Conservation (phyloP, 1,140 invertebrate species). For the Eurytemora carolleeae region DNA sequence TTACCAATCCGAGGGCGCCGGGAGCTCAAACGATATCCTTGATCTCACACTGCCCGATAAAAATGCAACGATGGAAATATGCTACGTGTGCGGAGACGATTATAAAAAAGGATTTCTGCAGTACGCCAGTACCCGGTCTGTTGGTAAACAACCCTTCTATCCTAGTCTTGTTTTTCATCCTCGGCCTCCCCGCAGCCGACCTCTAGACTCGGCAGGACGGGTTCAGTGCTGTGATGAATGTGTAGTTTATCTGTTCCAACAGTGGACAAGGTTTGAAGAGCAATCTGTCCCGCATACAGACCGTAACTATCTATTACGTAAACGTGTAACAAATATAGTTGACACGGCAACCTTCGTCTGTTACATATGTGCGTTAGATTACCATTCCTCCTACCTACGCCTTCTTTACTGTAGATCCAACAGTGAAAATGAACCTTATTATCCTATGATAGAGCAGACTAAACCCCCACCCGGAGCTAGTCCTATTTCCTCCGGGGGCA, state of each 20-base stretch:
- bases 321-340: slow-evolving; percentile 39
- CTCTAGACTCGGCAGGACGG: slow-evolving; percentile 47
- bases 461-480: slow-evolving; percentile 55
- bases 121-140: slow-evolving; percentile 31
- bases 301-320: slow-evolving; percentile 52
- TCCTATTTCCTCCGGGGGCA: slow-evolving; percentile 53
- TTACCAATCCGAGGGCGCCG: slow-evolving; percentile 23
- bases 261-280: slow-evolving; percentile 35
- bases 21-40: slow-evolving; percentile 37
- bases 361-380: slow-evolving; percentile 61
- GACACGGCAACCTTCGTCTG: slow-evolving; percentile 59
- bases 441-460: slow-evolving; percentile 58
- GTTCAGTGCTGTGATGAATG: slow-evolving; percentile 59
- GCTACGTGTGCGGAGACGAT: slow-evolving; percentile 59
- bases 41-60: slow-evolving; percentile 76
- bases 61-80: slow-evolving; percentile 66
- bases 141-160: slow-evolving; percentile 47
- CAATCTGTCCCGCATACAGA: slow-evolving; percentile 45
- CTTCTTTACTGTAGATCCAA: slow-evolving; percentile 63
- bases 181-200: slow-evolving; percentile 51
- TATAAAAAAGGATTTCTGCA: slow-evolving; percentile 51
- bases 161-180: slow-evolving; percentile 61
- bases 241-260: slow-evolving; percentile 53
- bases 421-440: slow-evolving; percentile 62
- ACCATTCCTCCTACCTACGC: slow-evolving; percentile 45